Evolutionary conservation across 2,797 vertebrate genomes (phyloP), one percentile per base, ranked within the genome.

Genomic region (Oreochromis mossambicus): DNA sequence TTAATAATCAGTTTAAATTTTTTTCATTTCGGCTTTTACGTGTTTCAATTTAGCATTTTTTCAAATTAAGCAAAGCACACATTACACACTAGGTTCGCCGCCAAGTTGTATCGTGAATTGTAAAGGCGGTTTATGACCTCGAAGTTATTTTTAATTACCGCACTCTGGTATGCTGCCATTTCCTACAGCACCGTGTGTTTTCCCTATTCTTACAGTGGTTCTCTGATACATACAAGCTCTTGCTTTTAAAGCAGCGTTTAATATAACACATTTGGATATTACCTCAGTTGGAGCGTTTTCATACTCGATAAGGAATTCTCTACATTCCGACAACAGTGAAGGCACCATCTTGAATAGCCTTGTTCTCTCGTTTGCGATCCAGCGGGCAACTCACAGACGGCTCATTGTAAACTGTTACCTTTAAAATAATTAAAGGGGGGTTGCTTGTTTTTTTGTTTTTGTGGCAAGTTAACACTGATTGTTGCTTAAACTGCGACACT

Each of bases 1-100:
- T 63, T 1, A 2, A 1, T 0, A 1, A 0, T 54, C 4, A 2
- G 2, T 54, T 43, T 14, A 15, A 10, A 1, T 1, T 1, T 0
- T 0, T 2, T 0, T 17, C 38, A n/a, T 26, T 29, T 12, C 0
- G 4, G 13, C 13, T 15, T 81, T 41, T 32, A 52, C 2, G 15
- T 0, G 43, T 5, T 73, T 73, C 6, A 73, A 17, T 12, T 29
- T 48, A 0, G 9, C 3, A 48, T 26, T 19, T 73, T 63, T 8
- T 68, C 36, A 43, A 73, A 11, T 75, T 50, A 13, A 12, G 43
- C 17, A 32, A 75, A 50, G 4, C 0, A 50, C 70, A 50, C 43
- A n/a, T 4, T 75, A 19, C 26, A 50, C 24, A 32, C 26, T 0
- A n/a, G 26, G 26, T 75, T 48, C 26, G 17, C 46, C 29, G 7